These are phyloP conservation scores for Hirtodrosophila alboralis DNA, from an alignment of 2,888 invertebrate species.

Conservation along the genomic window DNA sequence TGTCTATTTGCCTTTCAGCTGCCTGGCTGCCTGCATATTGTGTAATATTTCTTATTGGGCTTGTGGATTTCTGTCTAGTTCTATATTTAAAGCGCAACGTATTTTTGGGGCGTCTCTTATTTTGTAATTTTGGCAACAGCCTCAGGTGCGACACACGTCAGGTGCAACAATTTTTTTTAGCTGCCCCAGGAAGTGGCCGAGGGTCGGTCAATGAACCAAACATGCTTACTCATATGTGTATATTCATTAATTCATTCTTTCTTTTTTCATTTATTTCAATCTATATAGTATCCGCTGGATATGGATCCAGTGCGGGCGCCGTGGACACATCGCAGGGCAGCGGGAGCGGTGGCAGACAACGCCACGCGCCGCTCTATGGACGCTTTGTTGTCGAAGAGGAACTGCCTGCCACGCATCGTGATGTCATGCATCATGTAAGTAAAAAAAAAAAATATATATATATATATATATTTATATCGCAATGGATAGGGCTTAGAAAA, in stretches of 20 bases:
- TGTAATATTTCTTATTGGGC: conserved; percentile 59
- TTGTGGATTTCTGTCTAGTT: conserved; percentile 48
- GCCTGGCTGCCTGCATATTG: conserved; percentile 52
- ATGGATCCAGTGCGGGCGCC: conserved; percentile 83
- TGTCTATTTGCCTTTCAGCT: conserved; percentile 3
- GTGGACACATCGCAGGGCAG: conserved; percentile 76
- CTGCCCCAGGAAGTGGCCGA: conserved; percentile 5
- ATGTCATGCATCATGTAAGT: conserved; percentile 84
- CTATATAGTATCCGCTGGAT: conserved; percentile 83
- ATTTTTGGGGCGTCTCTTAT: conserved; percentile 34
- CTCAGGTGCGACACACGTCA: conserved; percentile 49
- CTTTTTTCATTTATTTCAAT: conserved; percentile 4
- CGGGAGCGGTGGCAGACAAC: conserved; percentile 85
- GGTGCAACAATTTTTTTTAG: conserved; percentile 37
- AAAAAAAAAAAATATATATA: too few relatives aligned
- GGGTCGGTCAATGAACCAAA: conserved; percentile 64
- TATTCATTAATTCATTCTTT: background rate
- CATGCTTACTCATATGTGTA: background rate
- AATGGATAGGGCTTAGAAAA: background rate
- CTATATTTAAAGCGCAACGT: conserved; percentile 59
- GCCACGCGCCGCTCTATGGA: conserved; percentile 94
- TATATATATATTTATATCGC: too few relatives aligned
- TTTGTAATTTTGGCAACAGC: conserved; percentile 50
- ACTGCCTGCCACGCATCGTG: conserved; percentile 85
- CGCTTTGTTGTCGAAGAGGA: conserved; percentile 96